Conservation (phyloP, 2,113 vertebrate species). For the Ciconia boyciana region DNA sequence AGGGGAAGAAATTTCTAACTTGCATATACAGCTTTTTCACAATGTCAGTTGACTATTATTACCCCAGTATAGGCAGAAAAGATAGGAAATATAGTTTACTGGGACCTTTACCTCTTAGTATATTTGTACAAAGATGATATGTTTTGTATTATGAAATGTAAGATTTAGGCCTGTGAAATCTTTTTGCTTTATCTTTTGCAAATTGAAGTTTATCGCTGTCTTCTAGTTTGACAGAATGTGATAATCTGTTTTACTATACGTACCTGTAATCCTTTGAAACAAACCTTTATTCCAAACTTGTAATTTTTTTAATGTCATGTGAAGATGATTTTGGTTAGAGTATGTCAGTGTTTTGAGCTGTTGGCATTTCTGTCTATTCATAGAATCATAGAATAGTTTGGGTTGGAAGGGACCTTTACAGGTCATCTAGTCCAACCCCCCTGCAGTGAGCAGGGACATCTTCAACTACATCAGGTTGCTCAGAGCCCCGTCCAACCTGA, state of each 20-base stretch:
- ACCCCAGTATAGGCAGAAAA: background rate
- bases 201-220: conserved; percentile 12
- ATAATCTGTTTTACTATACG: background rate
- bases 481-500: background rate
- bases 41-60: background rate
- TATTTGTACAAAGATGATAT: background rate
- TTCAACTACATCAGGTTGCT: background rate
- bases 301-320: background rate
- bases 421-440: background rate
- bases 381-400: background rate
- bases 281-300: background rate
- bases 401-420: background rate
- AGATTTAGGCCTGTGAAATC: background rate
- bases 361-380: background rate
- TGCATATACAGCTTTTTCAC: background rate
- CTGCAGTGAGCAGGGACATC: background rate
- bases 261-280: conserved; percentile 24
- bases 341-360: background rate
- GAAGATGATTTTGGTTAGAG: background rate
- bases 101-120: background rate
- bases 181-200: background rate
- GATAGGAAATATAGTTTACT: background rate
- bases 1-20: background rate
- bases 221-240: background rate
- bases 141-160: background rate